A percentile compares a stretch with the other conserved stretches of the same genome.
Conservation (phyloP, 1,140 invertebrate species). For the Aphis craccivora region DNA sequence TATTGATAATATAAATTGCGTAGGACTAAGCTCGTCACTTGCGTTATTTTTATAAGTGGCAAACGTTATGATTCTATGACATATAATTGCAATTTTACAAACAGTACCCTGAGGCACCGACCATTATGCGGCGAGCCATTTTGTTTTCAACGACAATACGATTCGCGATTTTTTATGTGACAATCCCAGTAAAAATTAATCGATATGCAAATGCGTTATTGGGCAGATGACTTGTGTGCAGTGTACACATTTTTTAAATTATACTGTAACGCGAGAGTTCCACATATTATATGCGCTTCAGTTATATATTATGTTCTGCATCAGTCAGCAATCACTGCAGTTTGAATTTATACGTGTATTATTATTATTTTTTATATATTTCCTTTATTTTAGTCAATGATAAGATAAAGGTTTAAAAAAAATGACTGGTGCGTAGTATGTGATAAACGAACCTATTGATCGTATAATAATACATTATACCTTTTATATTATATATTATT, state of each 20-base stretch:
- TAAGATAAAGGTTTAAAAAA: slow-evolving; percentile 14
- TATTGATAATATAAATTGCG: too few species aligned
- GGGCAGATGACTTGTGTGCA: background rate
- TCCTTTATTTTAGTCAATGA: background rate
- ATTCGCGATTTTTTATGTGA: background rate
- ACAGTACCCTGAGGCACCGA: background rate
- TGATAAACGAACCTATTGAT: slow-evolving; percentile 1
- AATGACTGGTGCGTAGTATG: background rate
- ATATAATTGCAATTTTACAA: background rate
- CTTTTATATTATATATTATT: slow-evolving; percentile 11
- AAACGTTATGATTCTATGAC: background rate
- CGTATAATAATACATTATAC: background rate
- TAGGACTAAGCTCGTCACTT: background rate
- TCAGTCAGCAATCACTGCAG: background rate
- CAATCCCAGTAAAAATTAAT: background rate
- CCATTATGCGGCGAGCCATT: background rate
- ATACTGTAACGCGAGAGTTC: background rate
- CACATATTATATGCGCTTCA: background rate
- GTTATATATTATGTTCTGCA: background rate
- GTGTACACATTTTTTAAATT: background rate
- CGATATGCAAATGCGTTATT: background rate
- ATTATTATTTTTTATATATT: background rate
- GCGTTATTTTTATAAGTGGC: background rate
- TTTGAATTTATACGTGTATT: background rate
- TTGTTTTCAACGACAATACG: background rate